Evolutionary conservation across 2,888 invertebrate genomes (phyloP), one percentile per base, ranked within the genome.

Genomic region (Drosophila dives): DNA sequence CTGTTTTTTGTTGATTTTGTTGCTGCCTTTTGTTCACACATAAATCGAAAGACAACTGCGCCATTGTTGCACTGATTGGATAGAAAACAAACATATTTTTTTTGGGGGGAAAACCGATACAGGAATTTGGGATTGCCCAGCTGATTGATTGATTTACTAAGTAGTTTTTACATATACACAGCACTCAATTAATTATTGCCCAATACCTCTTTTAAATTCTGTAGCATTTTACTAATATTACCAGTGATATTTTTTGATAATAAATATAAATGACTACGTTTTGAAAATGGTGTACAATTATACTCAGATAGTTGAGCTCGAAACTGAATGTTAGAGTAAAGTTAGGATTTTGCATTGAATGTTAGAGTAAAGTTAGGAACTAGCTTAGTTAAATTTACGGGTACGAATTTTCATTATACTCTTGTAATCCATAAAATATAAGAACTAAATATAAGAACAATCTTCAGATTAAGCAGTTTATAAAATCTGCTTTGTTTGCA

Each of bases 11-110:
- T 64, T 70, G 34, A 53, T 59, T 59, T 60, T 58, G 53, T 42
- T 64, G 50, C 33, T 38, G 45, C 49, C 23, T 38, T 64, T 66
- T 64, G 59, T 63, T 64, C 61, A 61, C 69, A 51, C 68, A 60
- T 65, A 65, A 78, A 56, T 69, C 75, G 72, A 78, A 75, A 75
- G 64, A 75, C 82, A 80, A 80, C 75, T 79, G 76, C 72, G 17
- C 33, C 45, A 34, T 59, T 65, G 50, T 67, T 61, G 50, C 20
- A 34, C 49, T 34, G 58, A 6, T 32, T 42, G 34, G 48, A 53
- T 23, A 42, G 36, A 23, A 23, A 67, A 38, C 26, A 54, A 53
- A 59, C 32, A 33, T 11, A 10, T 17, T 54, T 38, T 61, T 17
- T 50, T 45, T n/a, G n/a, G 38, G 45, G 5, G 49, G 49, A 26